Evolutionary conservation across 2,888 invertebrate genomes (phyloP).

Genomic region (Drosophila colorata): DNA sequence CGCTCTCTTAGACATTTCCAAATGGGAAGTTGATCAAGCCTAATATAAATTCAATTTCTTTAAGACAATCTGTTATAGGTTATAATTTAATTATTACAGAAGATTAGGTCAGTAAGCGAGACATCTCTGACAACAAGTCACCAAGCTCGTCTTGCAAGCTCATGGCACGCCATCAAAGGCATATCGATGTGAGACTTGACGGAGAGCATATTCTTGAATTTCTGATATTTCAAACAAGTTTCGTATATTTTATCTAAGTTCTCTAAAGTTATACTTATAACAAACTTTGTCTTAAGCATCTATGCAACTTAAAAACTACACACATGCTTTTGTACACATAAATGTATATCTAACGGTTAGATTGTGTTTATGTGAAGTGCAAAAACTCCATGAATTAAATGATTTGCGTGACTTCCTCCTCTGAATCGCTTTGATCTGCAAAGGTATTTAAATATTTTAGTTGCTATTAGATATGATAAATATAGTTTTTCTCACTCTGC

Average conservation of each 20-base stretch:
- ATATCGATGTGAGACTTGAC: no score
- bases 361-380: not conserved
- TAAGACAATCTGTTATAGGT: no score
- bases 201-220: no score
- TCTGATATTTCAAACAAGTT: not conserved
- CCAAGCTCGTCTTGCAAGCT: no score
- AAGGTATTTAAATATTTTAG: not conserved
- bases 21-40: no score
- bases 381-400: conserved; percentile 7
- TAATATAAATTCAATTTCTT: no score
- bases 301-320: conserved; percentile 6
- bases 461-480: not conserved
- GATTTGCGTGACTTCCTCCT: conserved; percentile 58
- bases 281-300: conserved; percentile 8
- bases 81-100: no score
- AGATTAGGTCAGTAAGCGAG: no score
- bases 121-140: no score
- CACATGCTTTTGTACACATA: not conserved
- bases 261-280: conserved; percentile 3
- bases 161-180: no score
- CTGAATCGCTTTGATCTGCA: conserved; percentile 68
- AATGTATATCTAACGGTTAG: not conserved
- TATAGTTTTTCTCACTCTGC: conserved; percentile 10
- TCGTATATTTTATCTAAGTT: not conserved
- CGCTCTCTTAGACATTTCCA: no score